Evolutionary conservation across 2,797 vertebrate species (phyloP), one percentile per base, ranked within the genome.

Genomic region (Thalassophryne amazonica): DNA sequence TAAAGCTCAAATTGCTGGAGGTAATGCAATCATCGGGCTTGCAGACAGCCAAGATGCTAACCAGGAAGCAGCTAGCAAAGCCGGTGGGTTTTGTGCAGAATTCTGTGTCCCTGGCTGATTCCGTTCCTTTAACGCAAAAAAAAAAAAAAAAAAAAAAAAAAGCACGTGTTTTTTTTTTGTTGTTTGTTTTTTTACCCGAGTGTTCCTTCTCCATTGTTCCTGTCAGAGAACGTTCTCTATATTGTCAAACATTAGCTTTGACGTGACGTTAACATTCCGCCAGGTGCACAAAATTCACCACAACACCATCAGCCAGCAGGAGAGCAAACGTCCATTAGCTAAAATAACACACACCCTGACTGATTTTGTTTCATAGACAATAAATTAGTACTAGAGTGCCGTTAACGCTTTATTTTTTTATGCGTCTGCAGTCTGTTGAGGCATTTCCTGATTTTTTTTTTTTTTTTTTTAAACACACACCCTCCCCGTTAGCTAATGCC

Each of bases 391-490:
- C 2, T 6, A 16, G 16, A 4, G 12, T 15, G 5, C 4, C 2
- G 14, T 21, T 23, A 5, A 4, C 4, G 8, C 0, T 23, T 10
- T 2, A 13, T 12, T 25, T 7, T 12, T 16, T 50, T 15, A 16
- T 8, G 5, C 2, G 33, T 34, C 20, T 59, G 19, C 27, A 32
- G 19, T 36, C 46, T 35, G 50, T 70, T 64, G 64, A 55, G 63
- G 67, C 56, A 86, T 86, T 90, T 90, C 87, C 87, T 86, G 85
- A 50, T 75, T 54, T 65, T 52, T 28, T 4, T 14, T 12, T 8
- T 2, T 0, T 1, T 7, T 19, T 8, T n/a, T 7, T 2, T 40
- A 19, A 34, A 5, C 25, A 32, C 65, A 53, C 73, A 60, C 73
- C 76, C 78, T 61, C 48, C 53, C 64, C 50, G 58, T 47, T 50